Conservation (phyloP, 2,888 invertebrate genomes). For the Pseudeuparius sepicola region DNA sequence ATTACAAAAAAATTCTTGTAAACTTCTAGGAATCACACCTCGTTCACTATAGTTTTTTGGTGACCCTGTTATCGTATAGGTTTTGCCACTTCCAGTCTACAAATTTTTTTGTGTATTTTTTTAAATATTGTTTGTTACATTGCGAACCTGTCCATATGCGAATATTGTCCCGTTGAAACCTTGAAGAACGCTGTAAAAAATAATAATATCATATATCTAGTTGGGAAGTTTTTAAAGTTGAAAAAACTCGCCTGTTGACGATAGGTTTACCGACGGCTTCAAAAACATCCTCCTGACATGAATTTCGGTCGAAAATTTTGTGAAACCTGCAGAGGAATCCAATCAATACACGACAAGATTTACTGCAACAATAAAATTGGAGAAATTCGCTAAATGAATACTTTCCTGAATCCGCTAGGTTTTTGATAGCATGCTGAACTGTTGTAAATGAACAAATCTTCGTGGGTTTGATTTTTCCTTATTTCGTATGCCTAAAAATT, state of each 20-base stretch:
- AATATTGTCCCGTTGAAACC: slow-evolving; percentile 49
- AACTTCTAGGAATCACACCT: slow-evolving; percentile 44
- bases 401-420: slow-evolving; percentile 22
- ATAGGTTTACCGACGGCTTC: slow-evolving; percentile 42
- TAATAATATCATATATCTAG: slow-evolving; percentile 4
- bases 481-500: slow-evolving; percentile 22
- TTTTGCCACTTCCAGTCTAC: slow-evolving; percentile 48
- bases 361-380: no score
- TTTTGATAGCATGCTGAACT: no score
- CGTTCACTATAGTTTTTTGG: slow-evolving; percentile 36
- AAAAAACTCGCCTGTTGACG: slow-evolving; percentile 38
- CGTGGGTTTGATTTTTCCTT: slow-evolving; percentile 6
- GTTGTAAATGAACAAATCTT: slow-evolving; percentile 3
- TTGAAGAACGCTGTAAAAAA: slow-evolving; percentile 37
- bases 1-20: slow-evolving; percentile 41
- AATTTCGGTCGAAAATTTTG: slow-evolving; percentile 38
- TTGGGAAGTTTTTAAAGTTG: slow-evolving; percentile 5
- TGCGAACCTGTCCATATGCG: slow-evolving; percentile 46
- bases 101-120: slow-evolving; percentile 15
- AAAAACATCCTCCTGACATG: slow-evolving; percentile 39
- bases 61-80: slow-evolving; percentile 44
- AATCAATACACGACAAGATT: no score
- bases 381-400: slow-evolving; percentile 14
- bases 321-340: slow-evolving; percentile 41
- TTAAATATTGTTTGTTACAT: no score